Conservation (phyloP, 37 sponge, comb jelly and placozoan genomes). For the Mnemiopsis leidyi region DNA sequence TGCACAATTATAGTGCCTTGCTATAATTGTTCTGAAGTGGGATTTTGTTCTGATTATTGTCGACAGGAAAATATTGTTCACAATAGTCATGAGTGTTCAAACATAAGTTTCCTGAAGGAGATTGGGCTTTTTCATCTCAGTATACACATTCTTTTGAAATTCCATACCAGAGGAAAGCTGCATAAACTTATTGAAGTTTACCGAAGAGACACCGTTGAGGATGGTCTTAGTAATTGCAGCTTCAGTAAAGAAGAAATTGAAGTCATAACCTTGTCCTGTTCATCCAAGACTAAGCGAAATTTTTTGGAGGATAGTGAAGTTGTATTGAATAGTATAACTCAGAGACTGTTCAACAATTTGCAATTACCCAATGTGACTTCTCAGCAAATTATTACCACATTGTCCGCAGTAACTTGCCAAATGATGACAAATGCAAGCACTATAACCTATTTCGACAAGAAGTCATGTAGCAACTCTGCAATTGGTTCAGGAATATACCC, state of each 20-base stretch:
- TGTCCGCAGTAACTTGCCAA: background rate
- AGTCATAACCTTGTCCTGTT: background rate
- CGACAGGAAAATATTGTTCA: background rate
- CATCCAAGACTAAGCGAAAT: background rate
- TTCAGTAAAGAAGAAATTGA: background rate
- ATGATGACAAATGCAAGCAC: background rate
- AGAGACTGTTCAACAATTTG: background rate
- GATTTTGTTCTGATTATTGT: background rate
- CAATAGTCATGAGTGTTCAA: background rate
- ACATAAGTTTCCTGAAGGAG: background rate
- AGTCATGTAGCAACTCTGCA: background rate
- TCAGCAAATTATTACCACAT: background rate
- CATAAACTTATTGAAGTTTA: background rate
- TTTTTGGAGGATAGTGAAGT: background rate
- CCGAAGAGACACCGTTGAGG: no score
- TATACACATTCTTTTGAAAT: background rate
- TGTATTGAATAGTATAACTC: background rate
- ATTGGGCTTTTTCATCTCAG: background rate
- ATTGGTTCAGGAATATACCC: slow-evolving; percentile 32
- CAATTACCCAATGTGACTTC: background rate
- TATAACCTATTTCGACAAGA: background rate
- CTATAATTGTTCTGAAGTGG: background rate
- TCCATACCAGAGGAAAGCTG: background rate
- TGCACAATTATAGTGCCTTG: background rate
- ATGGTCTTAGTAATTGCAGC: no score